phyloP scores from a whole-genome alignment of 2,113 vertebrate species.

The Leptosomus discolor region DNA sequence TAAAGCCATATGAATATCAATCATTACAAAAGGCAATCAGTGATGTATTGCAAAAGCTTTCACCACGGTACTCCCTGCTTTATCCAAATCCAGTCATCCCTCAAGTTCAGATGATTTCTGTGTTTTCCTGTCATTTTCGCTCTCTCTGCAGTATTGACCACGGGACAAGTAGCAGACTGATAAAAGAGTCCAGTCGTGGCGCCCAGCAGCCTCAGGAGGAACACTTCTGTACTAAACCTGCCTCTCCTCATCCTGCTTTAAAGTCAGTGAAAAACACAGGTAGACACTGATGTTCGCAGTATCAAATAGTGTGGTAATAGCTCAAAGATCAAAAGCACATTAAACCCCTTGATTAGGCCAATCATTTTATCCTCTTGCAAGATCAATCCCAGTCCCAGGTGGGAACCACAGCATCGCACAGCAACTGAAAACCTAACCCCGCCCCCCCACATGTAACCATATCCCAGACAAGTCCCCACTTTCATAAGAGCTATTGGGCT shows the following conservation, averaged over 20 bases:
- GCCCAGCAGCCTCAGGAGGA: neutral
- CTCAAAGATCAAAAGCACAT: neutral
- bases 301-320: neutral
- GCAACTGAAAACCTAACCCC: neutral
- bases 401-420: neutral
- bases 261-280: neutral
- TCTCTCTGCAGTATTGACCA: neutral
- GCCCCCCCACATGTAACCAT: accelerated
- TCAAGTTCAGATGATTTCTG: neutral
- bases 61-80: neutral
- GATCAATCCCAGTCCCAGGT: neutral
- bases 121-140: neutral
- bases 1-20: neutral
- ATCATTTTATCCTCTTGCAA: neutral
- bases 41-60: neutral
- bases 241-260: neutral
- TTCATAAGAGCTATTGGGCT: neutral
- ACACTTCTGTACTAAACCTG: neutral
- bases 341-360: neutral
- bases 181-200: neutral
- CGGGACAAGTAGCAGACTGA: neutral
- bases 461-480: neutral
- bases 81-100: neutral
- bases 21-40: neutral
- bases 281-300: neutral